Percentiles rank a stretch among this genome's conserved stretches.
These are phyloP conservation scores for Cylas formicarius DNA, from an alignment of 1,140 invertebrate genomes.

Conservation along the genomic window DNA sequence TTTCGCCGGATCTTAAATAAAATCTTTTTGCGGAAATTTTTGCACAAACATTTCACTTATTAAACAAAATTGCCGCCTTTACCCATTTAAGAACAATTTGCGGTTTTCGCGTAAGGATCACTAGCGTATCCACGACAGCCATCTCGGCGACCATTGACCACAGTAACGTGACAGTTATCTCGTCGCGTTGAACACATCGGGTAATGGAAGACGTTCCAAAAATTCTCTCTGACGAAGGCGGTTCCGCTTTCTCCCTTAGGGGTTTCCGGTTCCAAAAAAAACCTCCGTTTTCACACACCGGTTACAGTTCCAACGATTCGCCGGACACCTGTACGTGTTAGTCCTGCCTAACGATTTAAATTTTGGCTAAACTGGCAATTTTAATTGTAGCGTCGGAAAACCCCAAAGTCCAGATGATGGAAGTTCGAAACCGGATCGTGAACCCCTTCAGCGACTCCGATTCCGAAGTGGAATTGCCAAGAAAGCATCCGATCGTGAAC, in stretches of 20 bases:
- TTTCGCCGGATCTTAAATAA: too few species aligned
- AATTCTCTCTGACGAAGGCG: conserved; percentile 25
- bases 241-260: conserved; percentile 28
- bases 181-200: too few species aligned
- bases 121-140: too few species aligned
- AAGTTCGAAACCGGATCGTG: conserved; percentile 19
- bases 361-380: conserved; percentile 7
- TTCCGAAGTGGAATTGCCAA: conserved; percentile 31
- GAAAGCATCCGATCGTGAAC: conserved; percentile 3
- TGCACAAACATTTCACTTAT: too few species aligned
- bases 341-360: conserved; percentile 1
- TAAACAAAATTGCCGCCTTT: too few species aligned
- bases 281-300: conserved; percentile 22
- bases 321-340: conserved; percentile 27
- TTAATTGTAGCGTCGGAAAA: conserved; percentile 14
- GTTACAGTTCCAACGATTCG: conserved; percentile 14
- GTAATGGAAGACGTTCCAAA: too few species aligned
- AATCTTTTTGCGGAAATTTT: too few species aligned
- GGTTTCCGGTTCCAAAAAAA: conserved; percentile 37
- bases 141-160: too few species aligned
- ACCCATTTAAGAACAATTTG: too few species aligned
- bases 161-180: too few species aligned
- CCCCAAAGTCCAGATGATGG: neutral
- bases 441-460: conserved; percentile 34
- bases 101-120: too few species aligned